Evolutionary conservation across 2,113 vertebrate genomes (phyloP).

Genomic region (Garra rufa): DNA sequence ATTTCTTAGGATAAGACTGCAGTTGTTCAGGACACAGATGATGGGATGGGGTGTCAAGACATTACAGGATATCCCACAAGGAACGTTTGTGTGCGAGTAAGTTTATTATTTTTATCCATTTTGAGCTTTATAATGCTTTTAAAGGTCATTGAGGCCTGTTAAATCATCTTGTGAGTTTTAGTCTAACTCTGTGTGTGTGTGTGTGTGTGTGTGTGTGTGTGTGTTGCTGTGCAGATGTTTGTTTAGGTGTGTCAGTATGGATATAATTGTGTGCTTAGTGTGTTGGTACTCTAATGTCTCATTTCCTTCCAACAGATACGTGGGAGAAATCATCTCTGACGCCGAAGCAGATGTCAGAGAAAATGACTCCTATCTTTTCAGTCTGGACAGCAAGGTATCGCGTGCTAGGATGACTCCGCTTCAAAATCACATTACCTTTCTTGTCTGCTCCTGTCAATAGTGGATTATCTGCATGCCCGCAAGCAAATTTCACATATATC

Average conservation of each 20-base stretch:
- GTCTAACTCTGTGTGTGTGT: neutral
- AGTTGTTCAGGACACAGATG: constrained; percentile 89
- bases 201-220: neutral
- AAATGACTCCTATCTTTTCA: constrained; percentile 95
- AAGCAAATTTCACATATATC: neutral
- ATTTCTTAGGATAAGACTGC: constrained; percentile 83
- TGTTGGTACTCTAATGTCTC: constrained; percentile 6
- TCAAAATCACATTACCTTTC: constrained; percentile 16
- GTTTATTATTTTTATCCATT: constrained; percentile 61
- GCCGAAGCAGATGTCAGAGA: constrained; percentile 92
- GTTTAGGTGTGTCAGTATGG: neutral
- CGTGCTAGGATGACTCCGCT: neutral
- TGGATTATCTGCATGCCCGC: neutral
- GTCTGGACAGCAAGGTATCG: constrained; percentile 92
- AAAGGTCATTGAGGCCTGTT: neutral
- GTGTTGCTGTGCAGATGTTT: neutral
- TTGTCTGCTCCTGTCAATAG: neutral
- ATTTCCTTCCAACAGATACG: constrained; percentile 80
- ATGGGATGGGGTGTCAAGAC: constrained; percentile 96
- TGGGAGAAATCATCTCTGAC: constrained; percentile 95
- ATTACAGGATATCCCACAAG: constrained; percentile 90
- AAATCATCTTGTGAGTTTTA: neutral
- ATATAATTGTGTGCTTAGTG: neutral
- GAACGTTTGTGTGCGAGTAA: constrained; percentile 97
- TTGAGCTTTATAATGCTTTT: neutral